phyloP scores from a whole-genome alignment of 2,888 invertebrate species.

The Platycheirus rosarum region DNA sequence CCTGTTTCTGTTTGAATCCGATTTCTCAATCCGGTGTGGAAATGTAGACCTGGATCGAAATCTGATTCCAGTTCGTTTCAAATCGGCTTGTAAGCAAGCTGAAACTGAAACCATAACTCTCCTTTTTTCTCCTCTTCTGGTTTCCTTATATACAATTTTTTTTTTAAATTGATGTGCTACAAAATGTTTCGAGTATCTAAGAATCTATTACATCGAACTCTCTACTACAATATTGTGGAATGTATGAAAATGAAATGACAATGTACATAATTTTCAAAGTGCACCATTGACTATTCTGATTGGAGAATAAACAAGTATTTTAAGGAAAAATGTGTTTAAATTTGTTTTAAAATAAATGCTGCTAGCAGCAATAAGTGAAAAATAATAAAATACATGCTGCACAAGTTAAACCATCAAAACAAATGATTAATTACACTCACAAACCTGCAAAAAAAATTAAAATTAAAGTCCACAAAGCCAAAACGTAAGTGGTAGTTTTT shows the following conservation, averaged over 20 bases:
- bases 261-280: neutral
- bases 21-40: too few relatives aligned
- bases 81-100: too few relatives aligned
- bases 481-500: neutral
- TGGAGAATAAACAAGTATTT: neutral
- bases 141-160: too few relatives aligned
- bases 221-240: neutral
- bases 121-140: too few relatives aligned
- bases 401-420: neutral
- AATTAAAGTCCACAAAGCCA: neutral
- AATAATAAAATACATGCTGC: neutral
- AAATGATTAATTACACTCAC: neutral
- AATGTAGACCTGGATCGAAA: too few relatives aligned
- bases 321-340: neutral
- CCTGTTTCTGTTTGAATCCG: too few relatives aligned
- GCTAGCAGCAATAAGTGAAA: neutral
- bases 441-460: neutral
- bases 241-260: neutral
- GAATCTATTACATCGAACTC: too few relatives aligned
- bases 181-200: too few relatives aligned
- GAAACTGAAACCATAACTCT: too few relatives aligned
- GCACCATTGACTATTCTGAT: neutral
- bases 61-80: too few relatives aligned
- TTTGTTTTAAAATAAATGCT: neutral
- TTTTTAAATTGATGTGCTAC: too few relatives aligned